Evolutionary conservation across 2,888 invertebrate genomes (phyloP), one percentile per base, ranked within the genome.

Genomic region (Halocaridina rubra): DNA sequence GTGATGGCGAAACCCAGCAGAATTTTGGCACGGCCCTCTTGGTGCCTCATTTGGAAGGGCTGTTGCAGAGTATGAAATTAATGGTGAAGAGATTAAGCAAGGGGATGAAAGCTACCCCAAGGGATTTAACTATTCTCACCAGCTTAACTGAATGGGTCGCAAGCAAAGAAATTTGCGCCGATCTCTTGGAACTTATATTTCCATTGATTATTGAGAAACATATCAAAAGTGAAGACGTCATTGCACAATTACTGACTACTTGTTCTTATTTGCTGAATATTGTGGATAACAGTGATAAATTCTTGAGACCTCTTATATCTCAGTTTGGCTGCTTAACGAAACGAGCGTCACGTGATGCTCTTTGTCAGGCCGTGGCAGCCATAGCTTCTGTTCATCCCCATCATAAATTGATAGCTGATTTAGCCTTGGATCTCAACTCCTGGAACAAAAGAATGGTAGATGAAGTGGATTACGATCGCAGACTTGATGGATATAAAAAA

Each of bases 101-200:
- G 59, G 87, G 84, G 10, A 84, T 86, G 27, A 92, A 92, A 2
- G 92, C 96, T 0, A 94, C 94, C 87, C 93, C 93, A 89, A 92
- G 93, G 46, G 96, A 96, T 90, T 91, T 96, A 10, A 92, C 94
- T 24, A 94, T 97, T 87, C 91, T 97, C 1, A 95, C 95, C 0
- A 92, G 95, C 88, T 93, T 96, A 10, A 96, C 96, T 0, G 94
- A 95, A 90, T 92, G 96, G 86, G 95, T 95, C 0, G 93, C 93
- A 8, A 94, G 94, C 80, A 91, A 94, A 0, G 93, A 93, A 76
- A 93, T 94, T 2, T 95, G 95, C 89, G 94, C 95, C 88, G 93
- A 93, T 39, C 91, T 96, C 39, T 90, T 96, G n/a, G 92, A 93
- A 81, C 91, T 96, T 3, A 90, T 96, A 4, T 89, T 96, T 71